Evolutionary conservation across 2,797 vertebrate species (phyloP).

Genomic region (Tenualosa thibaudeaui): DNA sequence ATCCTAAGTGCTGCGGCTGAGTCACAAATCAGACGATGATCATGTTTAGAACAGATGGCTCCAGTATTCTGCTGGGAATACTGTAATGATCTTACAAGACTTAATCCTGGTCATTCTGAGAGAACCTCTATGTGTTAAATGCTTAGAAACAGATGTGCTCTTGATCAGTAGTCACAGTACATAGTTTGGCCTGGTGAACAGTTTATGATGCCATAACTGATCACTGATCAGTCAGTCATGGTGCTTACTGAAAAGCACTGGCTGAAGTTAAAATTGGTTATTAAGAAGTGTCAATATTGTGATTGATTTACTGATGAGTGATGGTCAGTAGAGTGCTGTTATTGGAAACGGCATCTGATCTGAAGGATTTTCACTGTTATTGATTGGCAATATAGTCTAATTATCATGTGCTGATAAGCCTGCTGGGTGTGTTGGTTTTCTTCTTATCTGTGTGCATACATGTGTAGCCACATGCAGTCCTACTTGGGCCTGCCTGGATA

Average conservation of each 20-base stretch:
- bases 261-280: not conserved
- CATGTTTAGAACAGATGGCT: constrained; percentile 2
- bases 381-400: not conserved
- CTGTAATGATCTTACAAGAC: constrained; percentile 8
- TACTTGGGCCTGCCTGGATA: not conserved
- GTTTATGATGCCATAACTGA: not conserved
- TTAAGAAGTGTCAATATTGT: not conserved
- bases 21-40: not conserved
- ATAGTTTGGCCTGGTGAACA: not conserved
- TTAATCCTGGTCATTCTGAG: not conserved
- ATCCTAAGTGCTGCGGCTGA: not conserved
- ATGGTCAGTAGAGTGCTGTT: not conserved
- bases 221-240: not conserved
- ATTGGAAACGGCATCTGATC: not conserved
- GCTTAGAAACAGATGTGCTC: not conserved
- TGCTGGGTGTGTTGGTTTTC: not conserved
- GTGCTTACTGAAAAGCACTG: not conserved
- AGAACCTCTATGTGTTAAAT: not conserved
- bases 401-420: not conserved
- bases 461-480: not conserved
- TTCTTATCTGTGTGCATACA: not conserved
- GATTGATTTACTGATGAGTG: not conserved
- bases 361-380: not conserved
- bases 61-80: not conserved
- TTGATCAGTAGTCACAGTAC: not conserved